Base-by-base conservation (phyloP, 2,888 invertebrate genomes). In the Cheilosia grossa region DNA sequence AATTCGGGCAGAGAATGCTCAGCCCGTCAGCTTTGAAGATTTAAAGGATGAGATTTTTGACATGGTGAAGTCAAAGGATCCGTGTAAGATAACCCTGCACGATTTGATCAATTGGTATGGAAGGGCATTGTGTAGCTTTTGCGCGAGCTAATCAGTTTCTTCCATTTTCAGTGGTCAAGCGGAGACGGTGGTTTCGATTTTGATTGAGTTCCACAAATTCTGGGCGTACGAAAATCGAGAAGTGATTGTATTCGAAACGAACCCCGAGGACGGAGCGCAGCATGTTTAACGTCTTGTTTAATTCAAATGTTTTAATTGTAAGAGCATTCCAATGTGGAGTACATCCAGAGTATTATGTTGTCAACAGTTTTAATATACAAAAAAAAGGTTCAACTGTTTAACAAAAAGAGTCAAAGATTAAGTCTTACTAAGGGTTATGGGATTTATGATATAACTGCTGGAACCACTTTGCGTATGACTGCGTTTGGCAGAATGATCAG, bases 11-110 rank as follows among this genome's bases (percentile, higher is more conserved):
- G 96, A 97, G 91, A 96, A 96, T 33, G 97, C 97, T n/a, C 97
- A 98, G 87, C 95, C 96, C 0, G 97, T 98, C 0, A 95, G 95
- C 88, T 98, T 98, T 91, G 96, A 98, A 88, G 98, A 99, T 92
- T 96, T 99, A 0, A 98, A 98, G 91, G 98, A 99, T 93, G 98
- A 99, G 93, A 97, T 99, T 88, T 99, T 98, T 93, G 99, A 99
- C 93, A 99, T 99, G 98, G 97, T 98, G 1, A 96, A 97, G 86
- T 98, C 98, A 0, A 94, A 94, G 78, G 95, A 98, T 91, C 96
- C 97, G 0, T 93, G 94, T 10, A 94, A 95, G 90, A 98, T 99
- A 87, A 98, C 98, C 0, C 92, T 98, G 3, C 95, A 95, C 88
- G 98, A 99, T 93, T 93, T 99, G 69, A 93, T 97, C 59, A 93